A percentile compares a stretch with the other conserved stretches of the same genome.
These are phyloP conservation scores for Callaeas wilsoni DNA, from an alignment of 2,113 vertebrate species.

Conservation along the genomic window DNA sequence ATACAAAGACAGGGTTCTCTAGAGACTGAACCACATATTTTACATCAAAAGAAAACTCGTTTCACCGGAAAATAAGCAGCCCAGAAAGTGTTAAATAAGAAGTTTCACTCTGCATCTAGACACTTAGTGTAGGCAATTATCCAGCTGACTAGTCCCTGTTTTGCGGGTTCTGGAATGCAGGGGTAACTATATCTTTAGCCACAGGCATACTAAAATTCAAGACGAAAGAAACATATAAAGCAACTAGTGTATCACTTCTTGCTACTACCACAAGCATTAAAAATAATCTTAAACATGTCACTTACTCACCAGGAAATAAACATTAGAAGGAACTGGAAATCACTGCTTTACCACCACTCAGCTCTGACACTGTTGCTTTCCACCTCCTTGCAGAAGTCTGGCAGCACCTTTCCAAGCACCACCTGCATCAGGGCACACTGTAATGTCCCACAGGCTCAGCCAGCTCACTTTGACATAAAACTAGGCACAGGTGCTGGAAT, in stretches of 20 bases:
- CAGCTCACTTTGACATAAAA: not conserved
- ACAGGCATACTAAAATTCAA: not conserved
- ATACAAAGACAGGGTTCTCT: not conserved
- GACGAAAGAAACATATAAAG: not conserved
- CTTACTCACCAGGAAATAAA: constrained; percentile 43
- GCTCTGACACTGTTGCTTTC: not conserved
- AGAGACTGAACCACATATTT: not conserved
- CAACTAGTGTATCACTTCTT: not conserved
- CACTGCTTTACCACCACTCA: not conserved
- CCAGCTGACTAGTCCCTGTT: not conserved
- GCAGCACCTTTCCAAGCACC: not conserved
- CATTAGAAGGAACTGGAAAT: constrained; percentile 14
- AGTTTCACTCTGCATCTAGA: not conserved
- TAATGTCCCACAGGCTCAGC: not conserved
- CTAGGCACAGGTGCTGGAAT: constrained; percentile 17
- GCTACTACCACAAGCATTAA: not conserved
- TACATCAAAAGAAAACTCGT: not conserved
- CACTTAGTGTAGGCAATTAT: not conserved
- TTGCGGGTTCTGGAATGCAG: not conserved
- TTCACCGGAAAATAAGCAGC: not conserved
- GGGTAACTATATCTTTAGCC: not conserved
- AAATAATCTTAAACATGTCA: not conserved
- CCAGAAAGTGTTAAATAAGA: not conserved
- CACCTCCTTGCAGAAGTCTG: not conserved
- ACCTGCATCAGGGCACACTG: not conserved